phyloP scores from a whole-genome alignment of 2,113 vertebrate species.

The Pterocles burchelli region DNA sequence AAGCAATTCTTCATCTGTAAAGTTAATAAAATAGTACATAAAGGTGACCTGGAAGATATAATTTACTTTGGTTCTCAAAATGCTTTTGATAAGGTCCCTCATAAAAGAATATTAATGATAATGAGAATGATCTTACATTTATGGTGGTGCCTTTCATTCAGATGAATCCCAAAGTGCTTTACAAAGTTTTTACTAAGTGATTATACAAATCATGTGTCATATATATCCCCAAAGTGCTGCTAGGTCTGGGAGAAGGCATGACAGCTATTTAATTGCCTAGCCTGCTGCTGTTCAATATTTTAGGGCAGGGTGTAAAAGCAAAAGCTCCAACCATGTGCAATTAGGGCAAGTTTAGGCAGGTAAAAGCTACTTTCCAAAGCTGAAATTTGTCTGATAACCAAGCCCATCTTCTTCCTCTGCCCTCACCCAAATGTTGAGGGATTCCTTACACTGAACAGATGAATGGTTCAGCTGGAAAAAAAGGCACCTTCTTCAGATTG shows the following conservation, averaged over 20 bases:
- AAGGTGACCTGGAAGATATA: conserved; percentile 47
- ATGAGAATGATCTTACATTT: conserved; percentile 61
- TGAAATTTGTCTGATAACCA: background rate
- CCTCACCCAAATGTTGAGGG: background rate
- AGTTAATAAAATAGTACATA: conserved; percentile 58
- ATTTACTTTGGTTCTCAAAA: conserved; percentile 55
- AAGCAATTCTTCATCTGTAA: conserved; percentile 27
- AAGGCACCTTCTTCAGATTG: background rate
- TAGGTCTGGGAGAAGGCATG: conserved; percentile 5
- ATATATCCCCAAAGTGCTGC: background rate
- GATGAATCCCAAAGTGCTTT: conserved; percentile 54
- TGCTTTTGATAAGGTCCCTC: conserved; percentile 56
- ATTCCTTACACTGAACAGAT: background rate
- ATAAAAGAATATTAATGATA: conserved; percentile 65
- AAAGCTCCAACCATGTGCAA: background rate
- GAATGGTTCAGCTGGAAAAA: background rate
- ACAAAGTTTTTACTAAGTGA: conserved; percentile 48
- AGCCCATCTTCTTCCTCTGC: background rate
- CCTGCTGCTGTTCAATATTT: background rate
- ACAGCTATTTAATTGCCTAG: conserved; percentile 37
- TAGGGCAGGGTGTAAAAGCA: conserved; percentile 1
- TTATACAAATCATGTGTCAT: conserved; percentile 46
- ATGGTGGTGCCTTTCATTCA: conserved; percentile 36
- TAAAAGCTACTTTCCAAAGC: background rate
- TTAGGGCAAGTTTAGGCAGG: background rate